phyloP scores from a whole-genome alignment of 1,140 invertebrate genomes.

The Eueides isabella region DNA sequence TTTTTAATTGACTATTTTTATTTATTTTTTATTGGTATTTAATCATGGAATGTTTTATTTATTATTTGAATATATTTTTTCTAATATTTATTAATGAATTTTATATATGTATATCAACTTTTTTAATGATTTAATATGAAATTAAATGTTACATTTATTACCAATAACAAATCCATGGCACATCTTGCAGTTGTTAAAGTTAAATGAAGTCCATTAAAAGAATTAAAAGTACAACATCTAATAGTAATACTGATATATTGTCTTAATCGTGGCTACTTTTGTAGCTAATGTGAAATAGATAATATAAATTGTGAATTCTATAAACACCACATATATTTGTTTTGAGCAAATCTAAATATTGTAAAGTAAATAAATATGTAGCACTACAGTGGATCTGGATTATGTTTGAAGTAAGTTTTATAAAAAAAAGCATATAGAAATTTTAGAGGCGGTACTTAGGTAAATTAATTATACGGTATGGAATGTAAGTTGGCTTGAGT shows the following conservation, averaged over 20 bases:
- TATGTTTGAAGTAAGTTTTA: slow-evolving; percentile 14
- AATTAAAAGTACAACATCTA: slow-evolving; percentile 32
- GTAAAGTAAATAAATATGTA: slow-evolving; percentile 4
- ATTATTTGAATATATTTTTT: background rate
- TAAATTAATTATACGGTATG: slow-evolving; percentile 55
- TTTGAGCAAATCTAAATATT: slow-evolving; percentile 4
- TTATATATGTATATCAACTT: background rate
- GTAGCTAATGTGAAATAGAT: slow-evolving; percentile 25
- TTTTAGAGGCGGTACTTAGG: slow-evolving; percentile 56
- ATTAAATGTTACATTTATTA: background rate
- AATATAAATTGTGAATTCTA: slow-evolving; percentile 6
- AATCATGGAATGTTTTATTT: background rate
- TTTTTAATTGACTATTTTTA: slow-evolving; percentile 17
- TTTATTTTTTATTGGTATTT: background rate
- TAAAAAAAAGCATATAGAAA: slow-evolving; percentile 31
- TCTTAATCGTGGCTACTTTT: slow-evolving; percentile 31
- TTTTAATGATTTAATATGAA: background rate
- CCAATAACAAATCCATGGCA: slow-evolving; percentile 9
- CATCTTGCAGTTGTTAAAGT: slow-evolving; percentile 31
- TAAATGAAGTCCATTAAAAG: slow-evolving; percentile 29
- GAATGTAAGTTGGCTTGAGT: slow-evolving; percentile 44
- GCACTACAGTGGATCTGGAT: background rate
- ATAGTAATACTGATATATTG: slow-evolving; percentile 15
- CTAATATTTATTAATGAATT: background rate
- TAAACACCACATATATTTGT: slow-evolving; percentile 1